These are phyloP conservation scores for Thalassophryne amazonica DNA, from an alignment of 2,797 vertebrate genomes.

Conservation along the genomic window DNA sequence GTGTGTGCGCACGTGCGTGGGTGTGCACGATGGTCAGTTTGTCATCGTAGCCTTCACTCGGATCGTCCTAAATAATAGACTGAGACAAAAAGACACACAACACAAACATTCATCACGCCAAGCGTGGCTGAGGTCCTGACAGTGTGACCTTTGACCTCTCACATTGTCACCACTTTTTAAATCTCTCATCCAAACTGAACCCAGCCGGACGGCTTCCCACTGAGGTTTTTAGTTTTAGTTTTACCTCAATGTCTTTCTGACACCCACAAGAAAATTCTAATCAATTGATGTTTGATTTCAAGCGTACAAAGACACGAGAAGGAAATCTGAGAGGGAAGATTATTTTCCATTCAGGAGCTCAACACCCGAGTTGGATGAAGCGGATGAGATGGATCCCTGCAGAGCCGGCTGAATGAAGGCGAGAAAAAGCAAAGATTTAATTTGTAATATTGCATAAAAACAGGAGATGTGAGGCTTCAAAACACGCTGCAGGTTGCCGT, in stretches of 20 bases:
- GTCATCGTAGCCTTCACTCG: slow-evolving; percentile 12
- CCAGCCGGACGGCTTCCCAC: too few relatives aligned
- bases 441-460: not conserved
- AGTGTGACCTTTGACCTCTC: slow-evolving; percentile 13
- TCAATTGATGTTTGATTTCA: slow-evolving; percentile 14
- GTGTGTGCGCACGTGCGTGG: not conserved
- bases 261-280: not conserved
- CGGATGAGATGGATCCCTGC: slow-evolving; percentile 18
- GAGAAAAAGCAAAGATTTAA: slow-evolving; percentile 7
- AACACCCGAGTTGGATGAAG: slow-evolving; percentile 10
- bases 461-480: not conserved
- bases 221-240: too few relatives aligned
- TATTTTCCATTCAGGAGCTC: slow-evolving; percentile 29
- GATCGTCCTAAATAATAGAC: slow-evolving; percentile 7
- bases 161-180: not conserved
- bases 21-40: slow-evolving; percentile 17
- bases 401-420: slow-evolving; percentile 16
- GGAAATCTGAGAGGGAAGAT: not conserved
- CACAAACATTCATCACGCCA: slow-evolving; percentile 30
- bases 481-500: too few relatives aligned
- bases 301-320: not conserved
- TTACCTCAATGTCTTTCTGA: slow-evolving; percentile 16
- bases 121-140: slow-evolving; percentile 3
- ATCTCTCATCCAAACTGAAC: not conserved
- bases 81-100: slow-evolving; percentile 15